Percentiles rank a stretch among this genome's conserved stretches.
phyloP scores from a whole-genome alignment of 2,888 invertebrate species.

The Meiosimyza platycephala region DNA sequence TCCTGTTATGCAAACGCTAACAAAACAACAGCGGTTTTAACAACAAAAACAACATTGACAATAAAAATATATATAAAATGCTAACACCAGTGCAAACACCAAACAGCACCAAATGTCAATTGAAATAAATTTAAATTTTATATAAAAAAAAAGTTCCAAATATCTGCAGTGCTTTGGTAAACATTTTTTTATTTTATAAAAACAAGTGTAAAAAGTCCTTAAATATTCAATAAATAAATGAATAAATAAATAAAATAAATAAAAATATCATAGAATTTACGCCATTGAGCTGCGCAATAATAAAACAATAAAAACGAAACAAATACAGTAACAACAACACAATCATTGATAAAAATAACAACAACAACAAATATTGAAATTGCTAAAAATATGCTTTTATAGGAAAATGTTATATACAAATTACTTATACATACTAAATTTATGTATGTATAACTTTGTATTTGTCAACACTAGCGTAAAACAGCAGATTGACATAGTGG shows the following conservation, averaged over 20 bases:
- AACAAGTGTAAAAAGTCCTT: conserved; percentile 7
- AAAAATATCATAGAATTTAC: conserved; percentile 7
- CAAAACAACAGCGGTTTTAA: not conserved
- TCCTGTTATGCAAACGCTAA: conserved; percentile 38
- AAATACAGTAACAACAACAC: not conserved
- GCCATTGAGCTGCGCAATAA: not conserved
- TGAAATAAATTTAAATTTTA: conserved; percentile 31
- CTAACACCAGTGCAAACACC: conserved; percentile 21
- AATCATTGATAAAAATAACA: not conserved
- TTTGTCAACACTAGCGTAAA: too few relatives aligned
- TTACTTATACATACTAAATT: too few relatives aligned
- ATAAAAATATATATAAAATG: not conserved
- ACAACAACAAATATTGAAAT: conserved; percentile 20
- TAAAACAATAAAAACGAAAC: not conserved
- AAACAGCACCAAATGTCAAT: conserved; percentile 40
- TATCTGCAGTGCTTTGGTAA: not conserved
- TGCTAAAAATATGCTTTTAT: conserved; percentile 21
- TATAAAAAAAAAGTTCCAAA: conserved; percentile 8
- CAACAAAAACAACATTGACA: not conserved
- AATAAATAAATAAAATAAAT: conserved; percentile 7
- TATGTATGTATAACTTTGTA: too few relatives aligned
- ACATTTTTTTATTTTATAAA: not conserved
- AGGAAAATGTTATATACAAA: not conserved
- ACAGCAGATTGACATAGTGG: too few relatives aligned
- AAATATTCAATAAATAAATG: conserved; percentile 5